Evolutionary conservation across 2,888 invertebrate genomes (phyloP).

Genomic region (Scaptomyza tumidula): DNA sequence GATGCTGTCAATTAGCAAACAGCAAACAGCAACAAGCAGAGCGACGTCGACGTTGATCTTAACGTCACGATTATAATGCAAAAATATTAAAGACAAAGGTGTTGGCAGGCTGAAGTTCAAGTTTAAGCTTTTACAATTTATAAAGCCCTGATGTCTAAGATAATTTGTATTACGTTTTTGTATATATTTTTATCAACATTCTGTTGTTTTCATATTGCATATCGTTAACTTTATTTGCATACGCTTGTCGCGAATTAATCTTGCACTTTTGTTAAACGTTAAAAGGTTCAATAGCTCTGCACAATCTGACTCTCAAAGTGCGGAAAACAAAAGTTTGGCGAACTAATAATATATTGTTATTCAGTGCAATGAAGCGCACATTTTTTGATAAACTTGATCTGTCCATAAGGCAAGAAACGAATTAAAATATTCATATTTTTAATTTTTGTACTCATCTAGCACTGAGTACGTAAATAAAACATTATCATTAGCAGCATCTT

Average conservation of each 20-base stretch:
- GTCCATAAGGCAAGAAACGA: background rate
- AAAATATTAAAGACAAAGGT: constrained; percentile 56
- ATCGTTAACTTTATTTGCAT: too few species aligned
- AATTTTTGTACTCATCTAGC: constrained; percentile 13
- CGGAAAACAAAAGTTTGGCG: too few species aligned
- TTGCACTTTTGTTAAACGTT: too few species aligned
- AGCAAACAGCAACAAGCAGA: background rate
- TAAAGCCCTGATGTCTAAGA: background rate
- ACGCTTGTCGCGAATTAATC: too few species aligned
- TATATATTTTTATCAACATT: constrained; percentile 15
- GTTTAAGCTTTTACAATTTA: constrained; percentile 49
- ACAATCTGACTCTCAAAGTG: too few species aligned
- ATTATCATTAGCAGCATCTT: constrained; percentile 65
- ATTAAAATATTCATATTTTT: constrained; percentile 44
- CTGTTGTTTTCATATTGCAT: constrained; percentile 10
- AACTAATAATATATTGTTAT: too few species aligned
- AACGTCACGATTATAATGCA: constrained; percentile 36
- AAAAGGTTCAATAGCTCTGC: too few species aligned
- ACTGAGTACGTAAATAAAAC: constrained; percentile 13
- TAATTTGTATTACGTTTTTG: too few species aligned
- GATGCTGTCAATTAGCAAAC: constrained; percentile 66
- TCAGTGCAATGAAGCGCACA: too few species aligned
- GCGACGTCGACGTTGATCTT: constrained; percentile 23
- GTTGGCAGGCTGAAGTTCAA: constrained; percentile 69
- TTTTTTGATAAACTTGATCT: background rate